These are phyloP conservation scores for Parasteatoda lunata DNA, from an alignment of 2,888 invertebrate species.

Conservation along the genomic window DNA sequence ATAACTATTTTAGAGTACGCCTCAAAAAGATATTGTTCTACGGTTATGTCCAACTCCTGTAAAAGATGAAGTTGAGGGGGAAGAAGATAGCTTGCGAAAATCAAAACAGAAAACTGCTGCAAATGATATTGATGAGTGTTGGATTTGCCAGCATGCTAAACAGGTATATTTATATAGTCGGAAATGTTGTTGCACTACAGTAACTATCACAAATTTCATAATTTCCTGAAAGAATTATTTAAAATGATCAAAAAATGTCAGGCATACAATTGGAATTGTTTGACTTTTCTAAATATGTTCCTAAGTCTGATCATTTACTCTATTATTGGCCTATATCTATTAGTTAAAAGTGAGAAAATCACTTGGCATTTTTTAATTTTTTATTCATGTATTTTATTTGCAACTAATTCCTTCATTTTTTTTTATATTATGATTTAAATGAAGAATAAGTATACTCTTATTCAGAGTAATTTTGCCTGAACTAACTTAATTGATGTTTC, in stretches of 20 bases:
- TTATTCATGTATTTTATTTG: not conserved
- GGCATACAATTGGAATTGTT: too few species aligned
- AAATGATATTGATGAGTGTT: constrained; percentile 80
- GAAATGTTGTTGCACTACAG: too few species aligned
- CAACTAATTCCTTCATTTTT: not conserved
- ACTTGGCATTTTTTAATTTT: not conserved
- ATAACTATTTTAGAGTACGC: constrained; percentile 77
- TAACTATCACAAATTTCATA: too few species aligned
- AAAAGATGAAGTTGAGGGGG: constrained; percentile 72
- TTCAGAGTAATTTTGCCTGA: too few species aligned
- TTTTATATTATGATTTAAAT: not conserved
- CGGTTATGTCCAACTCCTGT: constrained; percentile 86
- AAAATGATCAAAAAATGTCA: too few species aligned
- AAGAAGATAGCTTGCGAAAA: constrained; percentile 69
- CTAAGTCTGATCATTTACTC: too few species aligned
- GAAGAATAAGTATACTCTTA: not conserved
- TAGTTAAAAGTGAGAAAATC: not conserved
- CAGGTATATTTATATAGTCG: constrained; percentile 77
- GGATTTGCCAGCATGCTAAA: constrained; percentile 87
- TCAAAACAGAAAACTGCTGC: constrained; percentile 71
- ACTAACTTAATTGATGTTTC: too few species aligned
- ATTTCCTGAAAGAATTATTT: too few species aligned
- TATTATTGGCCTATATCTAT: not conserved
- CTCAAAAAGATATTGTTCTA: constrained; percentile 83
- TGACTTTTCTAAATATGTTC: too few species aligned